Conservation (phyloP, 2,113 vertebrate species). For the Gobius niger region DNA sequence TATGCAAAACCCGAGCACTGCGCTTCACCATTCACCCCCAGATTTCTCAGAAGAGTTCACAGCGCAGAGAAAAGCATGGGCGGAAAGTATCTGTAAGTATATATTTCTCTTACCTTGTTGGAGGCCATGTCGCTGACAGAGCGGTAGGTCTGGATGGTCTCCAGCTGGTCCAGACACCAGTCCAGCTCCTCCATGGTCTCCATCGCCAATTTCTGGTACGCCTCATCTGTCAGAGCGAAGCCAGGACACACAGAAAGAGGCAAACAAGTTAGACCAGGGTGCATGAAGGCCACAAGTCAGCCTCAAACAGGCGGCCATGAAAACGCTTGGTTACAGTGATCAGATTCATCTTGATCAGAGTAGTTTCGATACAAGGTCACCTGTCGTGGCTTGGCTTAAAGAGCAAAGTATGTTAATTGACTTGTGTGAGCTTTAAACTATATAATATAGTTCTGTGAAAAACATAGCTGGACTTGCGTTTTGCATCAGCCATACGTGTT, state of each 20-base stretch:
- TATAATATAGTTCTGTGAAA: too few relatives aligned
- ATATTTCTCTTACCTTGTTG: conserved; percentile 87
- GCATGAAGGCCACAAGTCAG: too few relatives aligned
- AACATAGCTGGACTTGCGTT: too few relatives aligned
- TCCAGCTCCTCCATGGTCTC: conserved; percentile 98
- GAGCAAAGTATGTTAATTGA: too few relatives aligned
- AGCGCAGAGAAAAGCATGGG: neutral
- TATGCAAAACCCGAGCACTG: neutral
- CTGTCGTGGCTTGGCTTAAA: too few relatives aligned
- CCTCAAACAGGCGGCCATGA: too few relatives aligned
- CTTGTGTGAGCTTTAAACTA: too few relatives aligned
- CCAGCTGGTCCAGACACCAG: conserved; percentile 98
- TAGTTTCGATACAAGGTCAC: too few relatives aligned
- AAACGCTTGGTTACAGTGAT: too few relatives aligned
- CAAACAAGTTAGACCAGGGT: too few relatives aligned
- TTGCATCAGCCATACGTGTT: too few relatives aligned
- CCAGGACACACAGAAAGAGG: conserved; percentile 82
- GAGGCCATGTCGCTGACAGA: conserved; percentile 99
- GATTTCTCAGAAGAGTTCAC: neutral
- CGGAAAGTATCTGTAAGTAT: neutral
- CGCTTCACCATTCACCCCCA: neutral
- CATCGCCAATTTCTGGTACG: conserved; percentile 98
- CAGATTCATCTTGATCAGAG: too few relatives aligned
- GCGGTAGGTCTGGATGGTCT: conserved; percentile 97
- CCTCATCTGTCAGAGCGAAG: conserved; percentile 94